phyloP scores from a whole-genome alignment of 2,113 vertebrate species.

The Pseudorasbora parva region DNA sequence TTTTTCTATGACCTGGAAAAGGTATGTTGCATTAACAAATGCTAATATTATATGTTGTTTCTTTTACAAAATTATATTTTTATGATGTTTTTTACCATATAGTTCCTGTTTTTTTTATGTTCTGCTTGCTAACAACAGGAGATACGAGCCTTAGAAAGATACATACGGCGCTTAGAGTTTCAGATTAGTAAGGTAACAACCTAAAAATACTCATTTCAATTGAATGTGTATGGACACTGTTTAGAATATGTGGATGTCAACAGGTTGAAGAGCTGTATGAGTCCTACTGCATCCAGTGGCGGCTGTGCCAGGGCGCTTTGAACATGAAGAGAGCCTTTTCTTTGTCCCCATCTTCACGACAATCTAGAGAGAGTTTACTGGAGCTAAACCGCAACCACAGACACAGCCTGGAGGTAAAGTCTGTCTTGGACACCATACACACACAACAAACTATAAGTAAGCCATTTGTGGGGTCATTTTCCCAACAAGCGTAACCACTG shows the following conservation, averaged over 20 bases:
- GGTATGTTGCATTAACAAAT: slow-evolving; percentile 74
- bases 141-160: slow-evolving; percentile 87
- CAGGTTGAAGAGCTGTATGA: slow-evolving; percentile 97
- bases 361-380: slow-evolving; percentile 89
- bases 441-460: neutral
- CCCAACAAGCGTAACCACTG: neutral
- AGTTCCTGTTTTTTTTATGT: neutral
- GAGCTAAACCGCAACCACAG: slow-evolving; percentile 89
- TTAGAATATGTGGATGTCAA: neutral
- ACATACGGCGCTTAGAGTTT: slow-evolving; percentile 91
- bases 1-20: slow-evolving; percentile 97
- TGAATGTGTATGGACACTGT: neutral
- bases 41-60: neutral
- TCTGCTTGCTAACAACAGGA: slow-evolving; percentile 77
- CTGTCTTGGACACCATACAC: slow-evolving; percentile 2
- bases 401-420: slow-evolving; percentile 86
- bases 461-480: neutral
- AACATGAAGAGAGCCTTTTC: slow-evolving; percentile 95
- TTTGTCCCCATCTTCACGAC: slow-evolving; percentile 82
- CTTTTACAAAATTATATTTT: neutral
- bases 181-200: slow-evolving; percentile 92
- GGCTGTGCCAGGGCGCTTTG: slow-evolving; percentile 86
- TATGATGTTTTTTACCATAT: neutral
- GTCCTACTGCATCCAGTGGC: slow-evolving; percentile 90
- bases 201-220: neutral